A percentile compares a stretch with the other conserved stretches of the same genome.
phyloP scores from a whole-genome alignment of 92 coral and sea anemone genomes.

The Phenganax subtilis region DNA sequence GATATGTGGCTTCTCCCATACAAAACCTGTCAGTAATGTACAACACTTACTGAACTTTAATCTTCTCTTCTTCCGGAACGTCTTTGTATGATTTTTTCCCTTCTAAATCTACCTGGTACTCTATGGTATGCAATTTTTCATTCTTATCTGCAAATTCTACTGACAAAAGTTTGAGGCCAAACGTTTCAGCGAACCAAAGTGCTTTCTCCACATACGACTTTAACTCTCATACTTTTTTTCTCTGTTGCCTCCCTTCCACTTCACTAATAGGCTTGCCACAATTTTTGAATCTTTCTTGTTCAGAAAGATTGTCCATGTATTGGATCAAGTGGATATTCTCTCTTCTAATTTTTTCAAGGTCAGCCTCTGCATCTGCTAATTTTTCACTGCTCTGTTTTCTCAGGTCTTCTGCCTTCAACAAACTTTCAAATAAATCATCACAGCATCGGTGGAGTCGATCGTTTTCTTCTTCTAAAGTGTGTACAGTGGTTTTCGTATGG shows the following conservation, averaged over 20 bases:
- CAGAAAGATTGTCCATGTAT: slow-evolving; percentile 11
- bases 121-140: slow-evolving; percentile 1
- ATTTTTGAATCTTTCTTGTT: slow-evolving; percentile 13
- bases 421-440: slow-evolving; percentile 4
- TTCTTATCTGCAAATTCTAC: background rate
- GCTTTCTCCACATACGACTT: slow-evolving; percentile 6
- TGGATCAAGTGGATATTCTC: background rate
- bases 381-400: background rate
- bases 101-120: background rate
- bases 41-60: background rate
- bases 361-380: slow-evolving; percentile 2
- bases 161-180: background rate
- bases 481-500: background rate
- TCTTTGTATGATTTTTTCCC: background rate
- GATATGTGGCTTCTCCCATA: background rate
- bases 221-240: background rate
- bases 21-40: background rate
- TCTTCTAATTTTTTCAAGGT: background rate
- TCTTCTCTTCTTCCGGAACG: background rate
- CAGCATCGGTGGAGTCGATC: background rate
- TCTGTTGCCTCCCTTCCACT: slow-evolving; percentile 4
- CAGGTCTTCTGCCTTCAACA: background rate
- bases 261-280: slow-evolving; percentile 7
- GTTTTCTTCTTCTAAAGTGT: slow-evolving; percentile 13
- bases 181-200: slow-evolving; percentile 8